Evolutionary conservation across 2,113 vertebrate species (phyloP), one percentile per base, ranked within the genome.

Genomic region (Cercopithecus mona): DNA sequence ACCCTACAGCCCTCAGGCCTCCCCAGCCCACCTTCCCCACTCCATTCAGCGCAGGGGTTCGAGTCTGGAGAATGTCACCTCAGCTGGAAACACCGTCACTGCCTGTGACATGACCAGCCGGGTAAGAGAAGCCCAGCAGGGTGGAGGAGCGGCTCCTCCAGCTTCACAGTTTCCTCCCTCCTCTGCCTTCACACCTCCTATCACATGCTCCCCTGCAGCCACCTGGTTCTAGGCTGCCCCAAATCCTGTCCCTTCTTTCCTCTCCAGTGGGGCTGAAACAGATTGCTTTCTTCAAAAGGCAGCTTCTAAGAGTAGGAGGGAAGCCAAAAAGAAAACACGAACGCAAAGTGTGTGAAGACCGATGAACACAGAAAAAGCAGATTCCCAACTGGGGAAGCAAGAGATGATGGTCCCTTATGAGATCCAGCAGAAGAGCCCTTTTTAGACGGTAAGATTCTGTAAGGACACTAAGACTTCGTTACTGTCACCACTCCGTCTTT

Each of bases 171-270:
- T n/a, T 40, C n/a, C 2, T 20, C 25, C 22, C 50, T n/a, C 11
- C 1, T 27, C 12, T 8, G 11, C 18, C 10, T 59, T 61, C 40
- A 12, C 73, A 25, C n/a, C 12, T 70, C n/a, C 27, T 38, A 10
- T 1, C 0, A 61, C 16, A 2, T 32, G 30, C 20, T 50, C 22
- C n/a, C 27, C 3, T 1, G 35, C 35, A 23, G 3, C 4, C n/a
- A 27, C n/a, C 40, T 0, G 1, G 16, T 25, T n/a, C 52, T 1
- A 4, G 73, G 11, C 13, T 6, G 7, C 30, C 52, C 13, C 88
- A 18, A 30, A 57, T 5, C 61, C 70, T 2, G 0, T 2, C 35
- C 38, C 55, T 40, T 17, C 52, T 50, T 55, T 59, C 78, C 66
- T 72, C 27, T 27, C 3, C 4, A 43, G 50, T 9, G 45, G 32